Conservation (phyloP, 2,888 invertebrate genomes). For the Emesis russula region DNA sequence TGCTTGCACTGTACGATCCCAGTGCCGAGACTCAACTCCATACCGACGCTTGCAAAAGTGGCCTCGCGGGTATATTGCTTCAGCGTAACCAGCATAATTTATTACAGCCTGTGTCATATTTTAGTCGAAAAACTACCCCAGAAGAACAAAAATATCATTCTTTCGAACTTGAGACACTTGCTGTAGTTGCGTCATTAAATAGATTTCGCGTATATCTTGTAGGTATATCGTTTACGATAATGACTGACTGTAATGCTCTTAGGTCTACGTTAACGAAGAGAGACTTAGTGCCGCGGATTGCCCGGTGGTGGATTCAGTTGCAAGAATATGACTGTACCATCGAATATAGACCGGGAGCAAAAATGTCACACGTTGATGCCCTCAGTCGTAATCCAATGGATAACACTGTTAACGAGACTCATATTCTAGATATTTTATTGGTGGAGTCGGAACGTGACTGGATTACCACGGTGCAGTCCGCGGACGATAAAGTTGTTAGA, state of each 20-base stretch:
- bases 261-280: slow-evolving; percentile 34
- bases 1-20: slow-evolving; percentile 64
- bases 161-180: slow-evolving; percentile 77
- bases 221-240: slow-evolving; percentile 35
- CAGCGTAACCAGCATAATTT: slow-evolving; percentile 24
- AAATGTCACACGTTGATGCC: slow-evolving; percentile 37
- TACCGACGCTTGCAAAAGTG: slow-evolving; percentile 52
- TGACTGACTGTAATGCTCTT: slow-evolving; percentile 43
- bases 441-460: slow-evolving; percentile 41
- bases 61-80: slow-evolving; percentile 59
- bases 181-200: slow-evolving; percentile 51
- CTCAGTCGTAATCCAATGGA: slow-evolving; percentile 45
- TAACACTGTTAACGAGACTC: not conserved
- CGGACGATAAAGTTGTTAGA: slow-evolving; percentile 46
- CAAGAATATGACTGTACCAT: no score
- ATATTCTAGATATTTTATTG: slow-evolving; percentile 31
- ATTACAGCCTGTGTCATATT: slow-evolving; percentile 26
- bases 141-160: slow-evolving; percentile 77
- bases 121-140: slow-evolving; percentile 50
- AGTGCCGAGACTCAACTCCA: slow-evolving; percentile 48
- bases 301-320: no score
- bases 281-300: no score
- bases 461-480: slow-evolving; percentile 44
- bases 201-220: slow-evolving; percentile 38
- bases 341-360: no score